phyloP scores from a whole-genome alignment of 92 coral and sea anemone genomes.

The Paramuricea clavata region DNA sequence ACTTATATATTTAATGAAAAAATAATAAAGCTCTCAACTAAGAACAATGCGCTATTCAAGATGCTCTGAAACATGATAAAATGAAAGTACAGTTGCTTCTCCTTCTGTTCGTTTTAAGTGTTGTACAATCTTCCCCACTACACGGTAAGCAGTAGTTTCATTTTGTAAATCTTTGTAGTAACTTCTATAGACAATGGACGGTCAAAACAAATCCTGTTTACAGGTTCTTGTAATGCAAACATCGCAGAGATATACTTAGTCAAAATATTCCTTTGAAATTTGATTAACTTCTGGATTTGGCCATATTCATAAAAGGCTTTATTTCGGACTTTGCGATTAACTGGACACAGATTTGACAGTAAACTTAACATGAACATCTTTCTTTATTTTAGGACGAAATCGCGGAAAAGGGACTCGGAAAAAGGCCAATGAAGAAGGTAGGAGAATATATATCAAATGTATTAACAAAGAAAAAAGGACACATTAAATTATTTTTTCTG shows the following conservation, averaged over 20 bases:
- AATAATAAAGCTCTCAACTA: background rate
- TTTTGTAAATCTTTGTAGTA: background rate
- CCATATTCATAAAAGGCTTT: no score
- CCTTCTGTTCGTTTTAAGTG: background rate
- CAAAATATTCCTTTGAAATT: background rate
- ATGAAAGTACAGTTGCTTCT: background rate
- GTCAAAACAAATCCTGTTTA: slow-evolving; percentile 1
- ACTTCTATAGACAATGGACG: background rate
- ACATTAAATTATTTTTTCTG: background rate
- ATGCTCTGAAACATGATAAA: background rate
- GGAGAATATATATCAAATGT: background rate
- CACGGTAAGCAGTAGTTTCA: slow-evolving; percentile 7
- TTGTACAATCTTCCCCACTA: background rate
- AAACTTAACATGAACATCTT: no score
- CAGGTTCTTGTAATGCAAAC: background rate
- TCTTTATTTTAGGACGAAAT: slow-evolving; percentile 1
- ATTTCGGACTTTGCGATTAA: no score
- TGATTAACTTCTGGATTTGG: background rate
- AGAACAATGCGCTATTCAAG: background rate
- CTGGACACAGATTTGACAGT: no score
- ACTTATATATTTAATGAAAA: background rate
- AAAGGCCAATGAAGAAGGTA: slow-evolving; percentile 94
- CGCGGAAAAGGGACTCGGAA: slow-evolving; percentile 68
- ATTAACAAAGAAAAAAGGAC: no score
- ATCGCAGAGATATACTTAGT: background rate